Base-by-base conservation (phyloP, 2,113 vertebrate genomes). In the Grallaria varia region DNA sequence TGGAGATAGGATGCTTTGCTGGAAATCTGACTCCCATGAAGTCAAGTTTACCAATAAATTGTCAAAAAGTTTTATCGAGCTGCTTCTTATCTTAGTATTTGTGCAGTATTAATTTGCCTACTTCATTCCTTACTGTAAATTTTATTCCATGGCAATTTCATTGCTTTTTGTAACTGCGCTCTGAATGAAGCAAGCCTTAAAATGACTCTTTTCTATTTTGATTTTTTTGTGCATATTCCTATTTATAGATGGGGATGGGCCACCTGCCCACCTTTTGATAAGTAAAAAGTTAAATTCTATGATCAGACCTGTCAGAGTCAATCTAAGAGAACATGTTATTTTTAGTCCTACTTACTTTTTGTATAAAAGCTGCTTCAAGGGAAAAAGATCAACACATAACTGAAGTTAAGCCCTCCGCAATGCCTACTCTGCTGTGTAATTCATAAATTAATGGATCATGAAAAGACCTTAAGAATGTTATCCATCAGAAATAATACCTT, bases 391-490 rank as follows among this genome's bases (percentile, higher is more conserved):
- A 95, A 80, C 64, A 37, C 81, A 66, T 89, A 96, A 82, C 66
- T 75, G 49, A 96, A 90, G 85, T 95, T 40, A 95, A 90, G 31
- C 79, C 69, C 37, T 89, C 87, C 49, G 75, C 68, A 90, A 88
- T 89, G 77, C 35, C 73, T 91, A 6, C 72, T 87, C 80, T 92
- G 52, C 60, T 16, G 2, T 83, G 87, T 93, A 91, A 91, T 94
- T 96, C 53, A 87, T 85, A 96, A 97, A 95, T 85, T 96, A 95
- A 94, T 85, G 90, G 91, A 63, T 95, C 91, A 84, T 72, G 88
- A 87, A 96, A 95, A 94, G 69, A 92, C 64, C 80, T 93, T 92
- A 92, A 89, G 79, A 81, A 40, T 45, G 76, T 81, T 95, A 82
- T 84, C 69, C 68, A 39, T 94, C 90, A 90, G 60, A 90, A 94